Evolutionary conservation across 2,888 invertebrate species (phyloP).

Genomic region (Glyphotaelius pellucidus): DNA sequence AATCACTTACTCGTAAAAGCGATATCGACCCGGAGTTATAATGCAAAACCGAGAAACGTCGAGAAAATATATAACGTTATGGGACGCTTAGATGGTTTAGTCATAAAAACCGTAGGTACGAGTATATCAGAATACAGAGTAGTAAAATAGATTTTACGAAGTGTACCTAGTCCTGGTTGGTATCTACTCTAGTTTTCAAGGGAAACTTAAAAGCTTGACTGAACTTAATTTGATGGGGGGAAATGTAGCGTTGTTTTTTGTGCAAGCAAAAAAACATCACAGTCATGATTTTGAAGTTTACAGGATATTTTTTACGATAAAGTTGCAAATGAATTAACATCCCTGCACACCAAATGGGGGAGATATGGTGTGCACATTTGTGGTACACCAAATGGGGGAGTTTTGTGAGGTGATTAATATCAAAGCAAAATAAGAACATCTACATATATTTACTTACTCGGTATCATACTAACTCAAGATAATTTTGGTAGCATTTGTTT

Average conservation of each 20-base stretch:
- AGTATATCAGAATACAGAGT: neutral
- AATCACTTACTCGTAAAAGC: neutral
- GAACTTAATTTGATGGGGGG: neutral
- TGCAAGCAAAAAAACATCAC: neutral
- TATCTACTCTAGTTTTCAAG: neutral
- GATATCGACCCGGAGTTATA: neutral
- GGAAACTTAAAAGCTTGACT: neutral
- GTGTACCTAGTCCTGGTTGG: neutral
- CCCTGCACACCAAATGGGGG: too few species aligned
- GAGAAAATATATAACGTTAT: neutral
- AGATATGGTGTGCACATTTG: too few species aligned
- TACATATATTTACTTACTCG: too few species aligned
- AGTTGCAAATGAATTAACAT: too few species aligned
- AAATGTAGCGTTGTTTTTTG: neutral
- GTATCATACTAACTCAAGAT: too few species aligned
- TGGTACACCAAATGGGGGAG: too few species aligned
- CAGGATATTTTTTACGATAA: too few species aligned
- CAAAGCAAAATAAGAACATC: too few species aligned
- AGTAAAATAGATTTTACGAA: neutral
- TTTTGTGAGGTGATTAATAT: too few species aligned
- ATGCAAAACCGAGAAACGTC: neutral
- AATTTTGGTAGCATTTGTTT: too few species aligned
- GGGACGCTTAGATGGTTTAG: neutral
- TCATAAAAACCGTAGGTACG: neutral
- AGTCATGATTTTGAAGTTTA: neutral